phyloP scores from a whole-genome alignment of 1,140 invertebrate species.

The Eubasilissa regina region DNA sequence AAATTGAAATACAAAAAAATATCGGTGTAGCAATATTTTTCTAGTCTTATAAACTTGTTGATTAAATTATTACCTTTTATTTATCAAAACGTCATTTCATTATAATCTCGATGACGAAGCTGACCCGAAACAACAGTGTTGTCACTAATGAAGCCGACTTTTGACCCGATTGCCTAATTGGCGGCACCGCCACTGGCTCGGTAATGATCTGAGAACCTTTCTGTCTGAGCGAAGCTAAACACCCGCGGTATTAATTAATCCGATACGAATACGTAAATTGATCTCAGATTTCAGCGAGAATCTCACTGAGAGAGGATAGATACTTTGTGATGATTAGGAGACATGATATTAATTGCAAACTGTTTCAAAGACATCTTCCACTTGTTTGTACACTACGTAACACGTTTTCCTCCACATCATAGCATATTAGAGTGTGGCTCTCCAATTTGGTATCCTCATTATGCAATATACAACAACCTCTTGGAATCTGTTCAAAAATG shows the following conservation, averaged over 20 bases:
- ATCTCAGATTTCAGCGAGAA: neutral
- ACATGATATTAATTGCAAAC: neutral
- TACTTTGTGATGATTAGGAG: conserved; percentile 10
- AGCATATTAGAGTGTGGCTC: too few relatives aligned
- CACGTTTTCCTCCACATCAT: too few relatives aligned
- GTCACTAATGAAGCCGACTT: conserved; percentile 42
- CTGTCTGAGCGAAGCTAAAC: neutral
- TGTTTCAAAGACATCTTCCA: neutral
- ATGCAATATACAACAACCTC: too few relatives aligned
- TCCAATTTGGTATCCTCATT: too few relatives aligned
- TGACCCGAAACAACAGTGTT: conserved; percentile 6
- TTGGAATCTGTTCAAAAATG: too few relatives aligned
- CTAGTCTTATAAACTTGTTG: too few relatives aligned
- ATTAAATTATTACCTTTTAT: too few relatives aligned
- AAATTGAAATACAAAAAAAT: too few relatives aligned
- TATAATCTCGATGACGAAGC: neutral
- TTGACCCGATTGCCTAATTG: conserved; percentile 47
- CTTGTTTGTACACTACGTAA: too few relatives aligned
- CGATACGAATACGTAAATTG: conserved; percentile 7
- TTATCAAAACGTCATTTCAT: neutral
- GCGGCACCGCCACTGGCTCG: conserved; percentile 17
- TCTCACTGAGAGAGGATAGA: neutral
- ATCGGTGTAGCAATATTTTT: too few relatives aligned
- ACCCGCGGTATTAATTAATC: conserved; percentile 13
- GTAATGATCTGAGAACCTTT: conserved; percentile 37